These are phyloP conservation scores for Teleiodes luculella DNA, from an alignment of 2,888 invertebrate species.

Conservation along the genomic window DNA sequence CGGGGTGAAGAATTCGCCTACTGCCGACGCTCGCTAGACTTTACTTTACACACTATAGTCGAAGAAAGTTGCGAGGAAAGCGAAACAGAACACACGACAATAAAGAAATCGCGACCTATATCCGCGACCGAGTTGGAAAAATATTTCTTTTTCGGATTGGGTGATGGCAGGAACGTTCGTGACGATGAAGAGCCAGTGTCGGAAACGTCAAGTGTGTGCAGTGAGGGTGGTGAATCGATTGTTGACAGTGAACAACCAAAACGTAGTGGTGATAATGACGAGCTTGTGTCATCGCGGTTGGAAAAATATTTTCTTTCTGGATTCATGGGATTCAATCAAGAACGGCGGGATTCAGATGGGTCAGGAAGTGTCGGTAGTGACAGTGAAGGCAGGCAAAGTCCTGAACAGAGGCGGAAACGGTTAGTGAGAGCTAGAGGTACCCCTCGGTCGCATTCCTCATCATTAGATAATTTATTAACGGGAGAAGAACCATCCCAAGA, in stretches of 20 bases:
- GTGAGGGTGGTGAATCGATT: constrained; percentile 88
- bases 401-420: constrained; percentile 89
- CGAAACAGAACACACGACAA: constrained; percentile 83
- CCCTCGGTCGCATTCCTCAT: constrained; percentile 89
- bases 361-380: constrained; percentile 94
- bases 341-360: constrained; percentile 88
- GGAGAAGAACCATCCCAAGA: constrained; percentile 78
- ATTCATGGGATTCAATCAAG: constrained; percentile 89
- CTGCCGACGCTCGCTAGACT: constrained; percentile 89
- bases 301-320: constrained; percentile 94
- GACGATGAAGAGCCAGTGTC: constrained; percentile 83
- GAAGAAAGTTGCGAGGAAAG: constrained; percentile 97
- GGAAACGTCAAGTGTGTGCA: constrained; percentile 91
- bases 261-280: constrained; percentile 81
- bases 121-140: constrained; percentile 92
- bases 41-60: constrained; percentile 94
- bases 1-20: constrained; percentile 90
- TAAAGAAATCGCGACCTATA: constrained; percentile 81
- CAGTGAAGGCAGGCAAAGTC: constrained; percentile 92
- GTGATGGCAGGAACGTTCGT: constrained; percentile 81
- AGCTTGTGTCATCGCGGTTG: constrained; percentile 88
- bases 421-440: constrained; percentile 90
- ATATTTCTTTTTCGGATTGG: constrained; percentile 92
- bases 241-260: constrained; percentile 79
- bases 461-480: constrained; percentile 86